A percentile compares a stretch with the other conserved stretches of the same genome.
These are phyloP conservation scores for Pollachius pollachius DNA, from an alignment of 2,113 vertebrate genomes.

Conservation along the genomic window DNA sequence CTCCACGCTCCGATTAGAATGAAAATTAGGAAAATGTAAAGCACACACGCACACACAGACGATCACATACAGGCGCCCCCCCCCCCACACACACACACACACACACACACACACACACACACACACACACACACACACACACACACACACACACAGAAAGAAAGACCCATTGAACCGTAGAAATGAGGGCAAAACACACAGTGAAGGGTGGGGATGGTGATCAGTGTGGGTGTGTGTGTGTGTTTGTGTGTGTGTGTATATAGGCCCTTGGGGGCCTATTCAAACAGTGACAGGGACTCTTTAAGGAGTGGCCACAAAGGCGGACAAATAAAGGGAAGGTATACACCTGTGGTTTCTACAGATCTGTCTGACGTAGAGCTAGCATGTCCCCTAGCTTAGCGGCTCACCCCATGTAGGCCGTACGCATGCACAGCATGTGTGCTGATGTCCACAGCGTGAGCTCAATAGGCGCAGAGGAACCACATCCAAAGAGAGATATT, in stretches of 20 bases:
- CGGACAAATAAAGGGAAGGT: constrained; percentile 47
- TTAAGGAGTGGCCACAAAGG: constrained; percentile 62
- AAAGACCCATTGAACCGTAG: constrained; percentile 25
- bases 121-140: not conserved
- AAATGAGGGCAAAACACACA: constrained; percentile 73
- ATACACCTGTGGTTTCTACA: constrained; percentile 15
- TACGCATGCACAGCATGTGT: not conserved
- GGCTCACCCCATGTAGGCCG: not conserved
- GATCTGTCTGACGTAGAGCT: constrained; percentile 1
- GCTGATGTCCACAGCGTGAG: no score
- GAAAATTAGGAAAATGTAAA: no score
- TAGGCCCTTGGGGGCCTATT: constrained; percentile 60
- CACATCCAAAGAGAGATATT: no score
- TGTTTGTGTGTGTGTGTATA: constrained; percentile 16
- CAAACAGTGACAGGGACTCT: constrained; percentile 49
- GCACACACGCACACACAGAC: no score
- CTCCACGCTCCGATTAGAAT: no score
- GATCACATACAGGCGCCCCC: no score
- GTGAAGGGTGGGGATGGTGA: constrained; percentile 51
- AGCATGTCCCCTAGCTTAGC: not conserved
- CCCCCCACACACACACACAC: not conserved
- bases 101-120: not conserved
- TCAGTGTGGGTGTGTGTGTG: constrained; percentile 5
- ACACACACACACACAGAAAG: constrained; percentile 15
- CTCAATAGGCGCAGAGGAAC: no score